Base-by-base conservation (phyloP, 2,888 invertebrate species). In the Clusia tigrina region DNA sequence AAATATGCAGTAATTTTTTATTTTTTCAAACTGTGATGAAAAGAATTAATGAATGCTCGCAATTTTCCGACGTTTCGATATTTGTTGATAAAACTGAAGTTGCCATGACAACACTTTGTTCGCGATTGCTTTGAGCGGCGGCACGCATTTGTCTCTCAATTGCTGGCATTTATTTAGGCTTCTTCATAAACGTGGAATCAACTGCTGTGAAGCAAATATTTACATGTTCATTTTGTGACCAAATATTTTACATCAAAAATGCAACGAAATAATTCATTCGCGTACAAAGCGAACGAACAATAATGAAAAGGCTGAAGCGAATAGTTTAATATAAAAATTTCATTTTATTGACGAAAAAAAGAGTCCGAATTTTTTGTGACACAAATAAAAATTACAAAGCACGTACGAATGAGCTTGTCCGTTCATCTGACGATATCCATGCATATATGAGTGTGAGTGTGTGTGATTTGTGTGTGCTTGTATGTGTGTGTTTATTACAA, bases 401-500 rank as follows among this genome's bases (percentile, higher is more conserved):
- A 22, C 23, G 52, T 22, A 52, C 18, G 15, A 22, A 15, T 52
- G 22, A 52, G 22, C 15, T 23, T 52, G 23, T 2, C 24, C 24
- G 26, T 2, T 12, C 24, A 17, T 54, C 3, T 54, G 26, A n/a
- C 12, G 42, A 18, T 32, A 15, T 20, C 17, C 32, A 32, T 53
- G 32, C 12, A 32, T 52, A n/a, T n/a, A 23, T 38, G 24, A 17
- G 38, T 37, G 37, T 23, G 52, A 15, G 20, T 58, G 58, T 48
- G 12, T 38, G 25, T 48, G n/a, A 32, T 52, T n/a, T n/a, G 37
- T 38, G 24, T 23, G 38, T 37, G 37, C 17, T 32, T 6, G 20
- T 58, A 51, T 48, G 12, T 38, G 54, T 37, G 54, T 2, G 10
- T 54, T 12, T 10, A 15, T 42, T 10, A 42, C 42, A 42, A 42